Conservation (phyloP, 1,140 invertebrate genomes). For the Ephestia elutella region DNA sequence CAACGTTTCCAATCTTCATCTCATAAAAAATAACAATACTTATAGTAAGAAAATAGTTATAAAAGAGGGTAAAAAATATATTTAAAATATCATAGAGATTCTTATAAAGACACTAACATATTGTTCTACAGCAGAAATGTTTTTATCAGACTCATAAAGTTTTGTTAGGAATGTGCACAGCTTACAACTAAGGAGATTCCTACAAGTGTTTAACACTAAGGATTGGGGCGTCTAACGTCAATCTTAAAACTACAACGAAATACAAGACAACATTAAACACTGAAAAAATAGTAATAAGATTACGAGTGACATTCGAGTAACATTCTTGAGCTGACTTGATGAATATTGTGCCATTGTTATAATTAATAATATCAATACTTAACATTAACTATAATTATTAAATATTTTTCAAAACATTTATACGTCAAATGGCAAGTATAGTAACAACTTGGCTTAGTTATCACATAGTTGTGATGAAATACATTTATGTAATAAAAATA, state of each 20-base stretch:
- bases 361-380: conserved; percentile 44
- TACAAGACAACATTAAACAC: conserved; percentile 52
- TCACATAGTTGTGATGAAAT: conserved; percentile 23
- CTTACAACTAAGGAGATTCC: conserved; percentile 56
- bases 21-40: conserved; percentile 57
- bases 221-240: conserved; percentile 37
- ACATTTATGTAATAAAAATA: conserved; percentile 2
- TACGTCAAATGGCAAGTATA: conserved; percentile 30
- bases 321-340: conserved; percentile 72
- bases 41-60: conserved; percentile 54
- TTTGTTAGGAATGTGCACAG: conserved; percentile 68
- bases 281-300: conserved; percentile 48
- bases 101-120: conserved; percentile 52
- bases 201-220: conserved; percentile 45
- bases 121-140: conserved; percentile 69
- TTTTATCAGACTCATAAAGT: conserved; percentile 64
- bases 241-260: conserved; percentile 25
- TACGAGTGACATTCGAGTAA: conserved; percentile 59
- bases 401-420: conserved; percentile 27
- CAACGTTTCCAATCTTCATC: conserved; percentile 43
- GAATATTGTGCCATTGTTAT: conserved; percentile 68
- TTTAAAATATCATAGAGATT: conserved; percentile 66
- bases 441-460: conserved; percentile 26
- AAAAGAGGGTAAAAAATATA: conserved; percentile 71
- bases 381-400: conserved; percentile 33